A percentile compares a stretch with the other conserved stretches of the same genome.
Conservation (phyloP, 2,888 invertebrate genomes). For the Chironomus tentans region DNA sequence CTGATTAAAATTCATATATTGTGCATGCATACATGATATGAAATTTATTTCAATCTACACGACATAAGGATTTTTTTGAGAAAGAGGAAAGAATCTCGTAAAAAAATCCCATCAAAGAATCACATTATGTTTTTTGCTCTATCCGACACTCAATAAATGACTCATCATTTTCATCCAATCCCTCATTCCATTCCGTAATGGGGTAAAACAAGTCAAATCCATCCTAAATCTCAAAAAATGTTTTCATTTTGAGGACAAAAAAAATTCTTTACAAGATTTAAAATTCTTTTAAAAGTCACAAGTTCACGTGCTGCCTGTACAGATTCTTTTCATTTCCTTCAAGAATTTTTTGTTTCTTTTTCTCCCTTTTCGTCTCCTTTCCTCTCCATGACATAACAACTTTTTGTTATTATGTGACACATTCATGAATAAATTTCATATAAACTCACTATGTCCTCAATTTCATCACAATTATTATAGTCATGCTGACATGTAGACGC, state of each 20-base stretch:
- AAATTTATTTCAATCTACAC: not conserved
- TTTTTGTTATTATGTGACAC: not conserved
- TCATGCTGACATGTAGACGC: not conserved
- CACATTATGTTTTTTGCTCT: not conserved
- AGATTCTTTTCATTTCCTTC: not conserved
- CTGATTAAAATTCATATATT: no score
- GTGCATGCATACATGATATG: no score
- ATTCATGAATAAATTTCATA: not conserved
- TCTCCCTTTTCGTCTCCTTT: not conserved
- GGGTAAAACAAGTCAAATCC: no score
- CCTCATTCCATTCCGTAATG: no score
- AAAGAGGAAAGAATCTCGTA: not conserved
- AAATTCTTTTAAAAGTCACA: no score
- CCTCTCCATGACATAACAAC: not conserved
- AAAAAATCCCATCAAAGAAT: not conserved
- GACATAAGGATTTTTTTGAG: not conserved
- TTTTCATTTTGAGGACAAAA: no score
- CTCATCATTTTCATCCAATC: not conserved
- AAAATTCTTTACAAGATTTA: no score
- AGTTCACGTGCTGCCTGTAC: not conserved
- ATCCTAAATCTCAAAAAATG: no score
- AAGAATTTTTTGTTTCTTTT: not conserved
- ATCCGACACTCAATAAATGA: not conserved
- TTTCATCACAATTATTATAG: not conserved
- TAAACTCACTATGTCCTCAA: not conserved